Conservation (phyloP, 1,140 invertebrate genomes). For the Listronotus oregonensis region DNA sequence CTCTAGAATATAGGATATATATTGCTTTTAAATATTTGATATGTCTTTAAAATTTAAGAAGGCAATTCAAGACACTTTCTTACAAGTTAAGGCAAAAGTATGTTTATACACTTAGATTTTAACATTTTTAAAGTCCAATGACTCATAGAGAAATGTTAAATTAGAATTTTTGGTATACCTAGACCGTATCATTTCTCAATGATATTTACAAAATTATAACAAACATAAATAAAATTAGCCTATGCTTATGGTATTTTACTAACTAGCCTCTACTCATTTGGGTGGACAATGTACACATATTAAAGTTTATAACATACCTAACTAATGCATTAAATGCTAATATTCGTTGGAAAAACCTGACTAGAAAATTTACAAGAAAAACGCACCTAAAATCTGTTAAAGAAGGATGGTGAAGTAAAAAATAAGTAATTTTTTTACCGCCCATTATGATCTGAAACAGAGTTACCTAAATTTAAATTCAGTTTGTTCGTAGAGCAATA, state of each 20-base stretch:
- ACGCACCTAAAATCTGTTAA: conserved; percentile 11
- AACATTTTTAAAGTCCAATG: conserved; percentile 5
- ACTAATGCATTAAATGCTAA: conserved; percentile 24
- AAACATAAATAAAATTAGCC: conserved; percentile 32
- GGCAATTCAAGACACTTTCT: conserved; percentile 20
- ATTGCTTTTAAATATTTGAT: conserved; percentile 26
- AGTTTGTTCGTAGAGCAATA: too few species aligned
- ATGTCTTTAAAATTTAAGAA: conserved; percentile 16
- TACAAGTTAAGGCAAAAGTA: conserved; percentile 23
- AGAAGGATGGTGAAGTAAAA: background rate
- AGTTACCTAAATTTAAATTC: too few species aligned
- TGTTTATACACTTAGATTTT: conserved; percentile 11
- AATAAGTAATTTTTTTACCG: background rate
- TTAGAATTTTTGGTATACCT: conserved; percentile 48
- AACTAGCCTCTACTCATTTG: conserved; percentile 49
- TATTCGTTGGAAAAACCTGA: conserved; percentile 49
- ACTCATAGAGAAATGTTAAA: conserved; percentile 1
- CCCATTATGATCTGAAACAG: too few species aligned
- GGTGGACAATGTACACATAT: conserved; percentile 22
- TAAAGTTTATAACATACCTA: conserved; percentile 7
- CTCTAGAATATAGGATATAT: conserved; percentile 18
- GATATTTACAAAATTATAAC: conserved; percentile 40
- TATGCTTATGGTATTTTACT: conserved; percentile 13
- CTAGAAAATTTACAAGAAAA: conserved; percentile 44
- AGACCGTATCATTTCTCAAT: conserved; percentile 50